Evolutionary conservation across 2,797 vertebrate genomes (phyloP), one percentile per base, ranked within the genome.

Genomic region (Pseudopleuronectes americanus): DNA sequence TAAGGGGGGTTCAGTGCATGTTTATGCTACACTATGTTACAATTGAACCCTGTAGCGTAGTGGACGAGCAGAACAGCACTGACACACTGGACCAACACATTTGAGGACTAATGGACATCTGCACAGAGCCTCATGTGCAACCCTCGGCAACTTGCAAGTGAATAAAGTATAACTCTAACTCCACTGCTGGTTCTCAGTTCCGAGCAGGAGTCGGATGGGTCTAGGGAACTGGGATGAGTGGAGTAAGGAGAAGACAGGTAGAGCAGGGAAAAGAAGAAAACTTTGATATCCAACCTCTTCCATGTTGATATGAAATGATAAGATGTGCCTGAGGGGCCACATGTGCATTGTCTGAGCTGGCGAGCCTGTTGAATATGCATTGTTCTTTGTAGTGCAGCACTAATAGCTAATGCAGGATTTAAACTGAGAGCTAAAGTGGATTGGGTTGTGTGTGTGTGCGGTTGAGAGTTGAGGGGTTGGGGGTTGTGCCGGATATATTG

Each of bases 401-500:
- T 87, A 80, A 90, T 79, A 64, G 76, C 80, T 76, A 79, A 74
- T 60, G 70, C 77, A 70, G 80, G 83, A 79, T 86, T 87, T 89
- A 90, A 94, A 90, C 75, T 71, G 89, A 93, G 90, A 93, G 79
- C 86, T 86, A 61, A 85, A 87, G 87, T 85, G 87, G 81, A 76
- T 45, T 57, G 64, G 79, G 75, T 63, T 68, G 69, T 76, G 80
- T 53, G 26, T 26, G 80, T 17, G 12, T 31, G 64, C 48, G 59
- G 41, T n/a, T 23, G 36, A 36, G 56, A 49, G 36, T 21, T 49
- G 23, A 28, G 57, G 57, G 64, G 51, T 49, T 68, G 75, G 47
- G 47, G 56, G 24, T 71, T 22, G 28, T 21, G 4, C 33, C 21
- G 36, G 33, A 49, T 16, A 13, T 12, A 38, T 38, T 45, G 17